phyloP scores from a whole-genome alignment of 2,888 invertebrate genomes.

The Caenorhabditis plicata region DNA sequence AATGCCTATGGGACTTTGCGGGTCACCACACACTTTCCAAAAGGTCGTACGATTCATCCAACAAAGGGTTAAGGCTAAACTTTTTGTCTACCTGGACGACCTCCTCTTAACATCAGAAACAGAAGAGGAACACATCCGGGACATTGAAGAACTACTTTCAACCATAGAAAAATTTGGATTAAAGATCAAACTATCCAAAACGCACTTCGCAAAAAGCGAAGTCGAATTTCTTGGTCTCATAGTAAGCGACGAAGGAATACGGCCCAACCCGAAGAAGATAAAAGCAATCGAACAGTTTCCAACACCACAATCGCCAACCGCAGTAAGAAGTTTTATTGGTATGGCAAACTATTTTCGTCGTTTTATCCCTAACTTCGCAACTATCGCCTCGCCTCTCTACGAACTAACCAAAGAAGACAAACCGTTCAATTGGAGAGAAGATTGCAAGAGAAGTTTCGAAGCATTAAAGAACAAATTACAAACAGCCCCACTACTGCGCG shows the following conservation, averaged over 20 bases:
- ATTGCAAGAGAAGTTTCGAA: conserved; percentile 9
- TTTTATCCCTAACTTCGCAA: conserved; percentile 23
- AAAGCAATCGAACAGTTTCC: conserved; percentile 14
- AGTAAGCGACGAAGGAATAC: conserved; percentile 25
- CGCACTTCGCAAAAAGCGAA: conserved; percentile 13
- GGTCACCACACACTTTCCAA: conserved; percentile 19
- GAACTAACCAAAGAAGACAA: conserved; percentile 15
- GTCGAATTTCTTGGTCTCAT: conserved; percentile 34
- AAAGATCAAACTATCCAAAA: conserved; percentile 31
- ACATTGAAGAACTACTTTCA: conserved; percentile 21
- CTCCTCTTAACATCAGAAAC: conserved; percentile 5
- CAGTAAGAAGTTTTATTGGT: conserved; percentile 24
- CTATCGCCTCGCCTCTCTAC: conserved; percentile 11
- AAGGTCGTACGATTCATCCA: conserved; percentile 8
- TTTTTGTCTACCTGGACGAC: conserved; percentile 30
- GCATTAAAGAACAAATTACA: conserved; percentile 7
- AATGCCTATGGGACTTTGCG: conserved; percentile 25
- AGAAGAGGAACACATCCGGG: conserved; percentile 16
- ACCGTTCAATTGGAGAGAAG: conserved; percentile 14
- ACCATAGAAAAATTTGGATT: conserved; percentile 21
- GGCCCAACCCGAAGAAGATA: conserved; percentile 25
- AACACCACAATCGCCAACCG: conserved; percentile 9
- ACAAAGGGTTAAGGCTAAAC: not conserved
- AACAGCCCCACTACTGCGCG: conserved; percentile 11
- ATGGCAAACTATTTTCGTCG: conserved; percentile 11